Conservation (phyloP, 2,113 vertebrate genomes). For the Smithornis capensis region DNA sequence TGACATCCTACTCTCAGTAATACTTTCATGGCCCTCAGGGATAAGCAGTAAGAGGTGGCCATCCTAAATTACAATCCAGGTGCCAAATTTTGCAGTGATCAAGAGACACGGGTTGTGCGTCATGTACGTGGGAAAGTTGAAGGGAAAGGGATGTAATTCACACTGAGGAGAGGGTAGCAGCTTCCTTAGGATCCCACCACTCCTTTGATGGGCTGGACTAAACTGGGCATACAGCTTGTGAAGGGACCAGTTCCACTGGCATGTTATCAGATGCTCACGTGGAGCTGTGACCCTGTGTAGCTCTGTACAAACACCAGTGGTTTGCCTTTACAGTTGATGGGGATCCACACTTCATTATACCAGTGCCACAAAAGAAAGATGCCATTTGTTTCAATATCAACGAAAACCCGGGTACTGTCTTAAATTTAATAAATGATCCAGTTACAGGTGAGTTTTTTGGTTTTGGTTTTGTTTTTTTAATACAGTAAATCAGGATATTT, state of each 20-base stretch:
- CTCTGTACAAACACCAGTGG: not conserved
- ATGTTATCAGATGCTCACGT: not conserved
- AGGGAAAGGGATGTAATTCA: not conserved
- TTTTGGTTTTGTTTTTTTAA: not conserved
- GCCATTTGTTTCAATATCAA: conserved; percentile 94
- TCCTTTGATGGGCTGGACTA: not conserved
- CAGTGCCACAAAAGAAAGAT: conserved; percentile 81
- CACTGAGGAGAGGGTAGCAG: not conserved
- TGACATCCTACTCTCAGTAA: not conserved
- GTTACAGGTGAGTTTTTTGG: conserved; percentile 76
- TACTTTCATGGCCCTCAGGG: not conserved
- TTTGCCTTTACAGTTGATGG: conserved; percentile 85
- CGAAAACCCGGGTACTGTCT: conserved; percentile 83
- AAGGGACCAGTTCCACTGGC: not conserved
- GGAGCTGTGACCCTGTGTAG: not conserved
- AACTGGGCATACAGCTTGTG: not conserved
- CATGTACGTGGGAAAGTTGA: not conserved
- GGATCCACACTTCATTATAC: conserved; percentile 94
- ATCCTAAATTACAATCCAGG: not conserved
- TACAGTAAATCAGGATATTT: not conserved
- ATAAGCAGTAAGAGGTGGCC: not conserved
- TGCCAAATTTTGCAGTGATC: not conserved
- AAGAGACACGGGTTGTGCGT: not conserved
- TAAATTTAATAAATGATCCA: conserved; percentile 86
- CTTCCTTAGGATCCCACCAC: not conserved